A percentile compares a stretch with the other conserved stretches of the same genome.
phyloP scores from a whole-genome alignment of 2,888 invertebrate species.

The Flabesymbios commensalis region DNA sequence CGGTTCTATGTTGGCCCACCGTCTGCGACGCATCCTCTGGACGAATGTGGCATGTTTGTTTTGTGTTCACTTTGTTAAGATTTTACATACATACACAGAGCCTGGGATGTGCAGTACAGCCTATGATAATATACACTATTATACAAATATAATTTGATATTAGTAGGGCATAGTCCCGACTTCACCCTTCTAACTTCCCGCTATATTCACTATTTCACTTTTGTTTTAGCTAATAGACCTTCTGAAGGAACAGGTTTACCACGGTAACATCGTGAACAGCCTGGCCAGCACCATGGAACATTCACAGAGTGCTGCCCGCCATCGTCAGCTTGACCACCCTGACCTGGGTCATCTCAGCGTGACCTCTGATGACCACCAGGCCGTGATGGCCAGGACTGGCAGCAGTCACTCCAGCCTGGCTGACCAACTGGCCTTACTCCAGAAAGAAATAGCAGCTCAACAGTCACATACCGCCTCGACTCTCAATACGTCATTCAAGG shows the following conservation, averaged over 20 bases:
- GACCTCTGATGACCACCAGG: not conserved
- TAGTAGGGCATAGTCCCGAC: too few relatives aligned
- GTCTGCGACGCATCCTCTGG: too few relatives aligned
- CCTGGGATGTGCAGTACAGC: too few relatives aligned
- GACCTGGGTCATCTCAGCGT: not conserved
- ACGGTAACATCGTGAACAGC: conserved; percentile 40
- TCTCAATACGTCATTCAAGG: conserved; percentile 22
- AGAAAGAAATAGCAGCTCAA: conserved; percentile 30
- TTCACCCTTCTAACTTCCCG: too few relatives aligned
- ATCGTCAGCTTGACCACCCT: not conserved
- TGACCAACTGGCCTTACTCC: conserved; percentile 22
- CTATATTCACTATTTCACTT: too few relatives aligned
- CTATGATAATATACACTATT: too few relatives aligned
- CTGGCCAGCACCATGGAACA: conserved; percentile 15
- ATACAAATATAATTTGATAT: too few relatives aligned
- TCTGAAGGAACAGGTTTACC: conserved; percentile 50
- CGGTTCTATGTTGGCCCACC: too few relatives aligned
- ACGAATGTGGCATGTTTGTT: too few relatives aligned
- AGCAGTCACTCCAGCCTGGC: conserved; percentile 1
- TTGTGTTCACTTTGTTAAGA: too few relatives aligned
- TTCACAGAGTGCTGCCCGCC: not conserved
- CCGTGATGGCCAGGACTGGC: not conserved
- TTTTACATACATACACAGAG: too few relatives aligned
- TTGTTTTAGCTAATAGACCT: conserved; percentile 53
- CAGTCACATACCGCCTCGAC: conserved; percentile 18